These are phyloP conservation scores for Hermodice carunculata DNA, from an alignment of 2,888 invertebrate species.

Conservation along the genomic window DNA sequence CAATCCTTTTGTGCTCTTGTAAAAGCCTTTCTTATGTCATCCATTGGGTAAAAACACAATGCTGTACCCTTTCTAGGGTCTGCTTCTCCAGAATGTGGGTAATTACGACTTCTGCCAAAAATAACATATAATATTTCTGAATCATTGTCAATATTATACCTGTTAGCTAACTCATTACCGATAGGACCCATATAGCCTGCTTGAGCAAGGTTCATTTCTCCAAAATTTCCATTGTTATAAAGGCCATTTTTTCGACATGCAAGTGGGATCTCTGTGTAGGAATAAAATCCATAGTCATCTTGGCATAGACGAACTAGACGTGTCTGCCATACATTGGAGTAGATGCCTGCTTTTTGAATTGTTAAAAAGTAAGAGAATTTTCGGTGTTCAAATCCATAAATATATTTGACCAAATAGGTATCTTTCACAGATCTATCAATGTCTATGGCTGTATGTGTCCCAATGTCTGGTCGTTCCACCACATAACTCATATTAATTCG, in stretches of 20 bases:
- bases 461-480: not conserved
- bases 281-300: constrained; percentile 53
- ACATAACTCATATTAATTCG: constrained; percentile 20
- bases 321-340: constrained; percentile 38
- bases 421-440: constrained; percentile 14
- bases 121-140: constrained; percentile 27
- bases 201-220: constrained; percentile 36
- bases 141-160: constrained; percentile 3
- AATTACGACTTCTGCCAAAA: constrained; percentile 27
- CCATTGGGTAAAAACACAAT: constrained; percentile 39
- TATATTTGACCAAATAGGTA: constrained; percentile 49
- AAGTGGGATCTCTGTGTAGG: constrained; percentile 66
- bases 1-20: constrained; percentile 35
- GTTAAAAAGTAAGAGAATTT: constrained; percentile 60
- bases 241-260: constrained; percentile 38
- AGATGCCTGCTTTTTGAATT: constrained; percentile 51
- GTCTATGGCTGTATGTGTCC: constrained; percentile 15
- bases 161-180: constrained; percentile 22
- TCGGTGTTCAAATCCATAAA: constrained; percentile 55
- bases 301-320: constrained; percentile 63
- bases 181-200: constrained; percentile 29
- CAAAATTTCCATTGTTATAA: constrained; percentile 5
- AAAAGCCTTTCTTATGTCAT: constrained; percentile 29
- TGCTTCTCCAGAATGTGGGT: not conserved
- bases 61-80: constrained; percentile 21